These are phyloP conservation scores for Agrypnia vestita DNA, from an alignment of 1,140 invertebrate genomes.

Conservation along the genomic window DNA sequence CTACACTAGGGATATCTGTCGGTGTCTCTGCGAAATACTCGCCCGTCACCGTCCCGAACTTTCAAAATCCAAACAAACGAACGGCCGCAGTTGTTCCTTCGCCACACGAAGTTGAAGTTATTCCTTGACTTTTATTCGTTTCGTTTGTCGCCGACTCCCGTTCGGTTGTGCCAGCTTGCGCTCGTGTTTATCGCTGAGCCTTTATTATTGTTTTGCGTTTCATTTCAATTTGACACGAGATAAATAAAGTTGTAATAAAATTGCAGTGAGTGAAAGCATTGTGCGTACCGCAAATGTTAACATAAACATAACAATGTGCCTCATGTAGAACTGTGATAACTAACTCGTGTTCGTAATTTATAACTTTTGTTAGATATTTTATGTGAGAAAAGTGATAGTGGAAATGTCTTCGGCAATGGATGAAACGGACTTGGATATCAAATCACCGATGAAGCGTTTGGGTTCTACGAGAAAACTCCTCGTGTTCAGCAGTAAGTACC, in stretches of 20 bases:
- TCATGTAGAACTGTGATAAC: constrained; percentile 32
- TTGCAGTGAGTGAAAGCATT: constrained; percentile 46
- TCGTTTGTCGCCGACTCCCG: background rate
- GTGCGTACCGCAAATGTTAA: constrained; percentile 21
- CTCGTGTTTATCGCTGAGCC: background rate
- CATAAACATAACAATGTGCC: constrained; percentile 47
- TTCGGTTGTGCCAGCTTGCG: background rate
- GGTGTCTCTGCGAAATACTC: constrained; percentile 2
- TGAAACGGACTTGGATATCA: constrained; percentile 80
- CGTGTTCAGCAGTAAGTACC: constrained; percentile 83
- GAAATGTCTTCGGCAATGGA: constrained; percentile 69
- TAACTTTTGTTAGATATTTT: constrained; percentile 39
- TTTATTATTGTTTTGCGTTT: constrained; percentile 24
- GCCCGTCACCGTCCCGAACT: constrained; percentile 39
- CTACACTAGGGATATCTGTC: background rate
- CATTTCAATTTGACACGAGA: constrained; percentile 16
- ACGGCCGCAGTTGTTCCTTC: constrained; percentile 3
- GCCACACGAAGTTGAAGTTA: constrained; percentile 5
- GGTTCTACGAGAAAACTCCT: constrained; percentile 85
- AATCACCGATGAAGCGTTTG: constrained; percentile 84
- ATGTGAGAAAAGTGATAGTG: constrained; percentile 48
- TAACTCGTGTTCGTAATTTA: constrained; percentile 18
- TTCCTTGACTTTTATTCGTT: constrained; percentile 32
- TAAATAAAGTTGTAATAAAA: background rate
- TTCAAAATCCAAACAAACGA: constrained; percentile 51